Evolutionary conservation across 2,797 vertebrate genomes (phyloP), one percentile per base, ranked within the genome.

Genomic region (Pristis pectinata): DNA sequence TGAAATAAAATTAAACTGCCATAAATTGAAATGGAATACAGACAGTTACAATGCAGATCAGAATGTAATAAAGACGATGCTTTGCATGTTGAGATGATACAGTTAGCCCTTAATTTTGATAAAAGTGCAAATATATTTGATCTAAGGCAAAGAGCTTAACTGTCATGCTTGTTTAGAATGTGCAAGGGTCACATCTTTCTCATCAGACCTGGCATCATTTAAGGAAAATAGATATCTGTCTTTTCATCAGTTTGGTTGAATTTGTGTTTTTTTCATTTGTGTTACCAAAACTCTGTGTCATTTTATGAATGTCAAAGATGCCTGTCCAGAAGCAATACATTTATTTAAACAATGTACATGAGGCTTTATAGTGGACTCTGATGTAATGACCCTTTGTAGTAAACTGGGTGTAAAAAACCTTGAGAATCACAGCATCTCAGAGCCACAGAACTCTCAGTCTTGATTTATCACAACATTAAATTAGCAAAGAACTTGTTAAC

Each of bases 81-180:
- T 95, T 97, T 97, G 97, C 44, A 97, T 97, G 97, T 97, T 98
- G 97, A 97, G 97, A 98, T 98, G 97, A 97, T 96, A 96, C 97
- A 96, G 97, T 97, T 97, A 97, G 97, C 97, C 97, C 97, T 97
- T 97, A 97, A 97, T 98, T 97, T 97, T 96, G 97, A 97, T 97
- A 97, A 97, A 97, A 97, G 96, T 97, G 97, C 97, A 97, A 97
- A 97, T 96, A 97, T 97, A 97, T 97, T 97, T 97, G 97, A 97
- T 96, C 96, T 97, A 67, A 94, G 34, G 56, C 94, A 61, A 80
- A 67, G 96, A 95, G 97, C 97, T 98, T 97, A 98, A 97, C 97
- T 96, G 96, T 97, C 97, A 97, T 97, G 97, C 96, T 95, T 96
- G 97, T 97, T 97, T 10, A 97, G 97, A 97, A 98, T 97, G 97